A percentile compares a stretch with the other conserved stretches of the same genome.
These are phyloP conservation scores for Callipepla squamata DNA, from an alignment of 2,113 vertebrate species.

Conservation along the genomic window DNA sequence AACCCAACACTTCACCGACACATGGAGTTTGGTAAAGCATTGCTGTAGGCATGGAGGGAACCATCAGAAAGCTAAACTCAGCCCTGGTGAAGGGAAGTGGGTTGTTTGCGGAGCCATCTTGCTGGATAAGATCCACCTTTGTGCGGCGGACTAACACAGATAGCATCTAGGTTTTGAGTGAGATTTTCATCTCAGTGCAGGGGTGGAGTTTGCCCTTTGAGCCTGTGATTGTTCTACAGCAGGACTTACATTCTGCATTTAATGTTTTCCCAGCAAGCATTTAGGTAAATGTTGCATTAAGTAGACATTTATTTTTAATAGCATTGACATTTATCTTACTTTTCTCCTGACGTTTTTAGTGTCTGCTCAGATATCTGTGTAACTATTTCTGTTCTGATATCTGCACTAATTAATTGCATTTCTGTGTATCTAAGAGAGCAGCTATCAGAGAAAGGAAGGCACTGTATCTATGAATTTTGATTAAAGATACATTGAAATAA, in stretches of 20 bases:
- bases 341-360: constrained; percentile 46
- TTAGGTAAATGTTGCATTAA: constrained; percentile 40
- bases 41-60: constrained; percentile 3
- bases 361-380: not conserved
- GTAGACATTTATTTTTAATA: constrained; percentile 41
- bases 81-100: constrained; percentile 16
- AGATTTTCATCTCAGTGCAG: constrained; percentile 17
- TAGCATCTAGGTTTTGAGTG: constrained; percentile 23
- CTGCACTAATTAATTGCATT: constrained; percentile 44
- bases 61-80: not conserved
- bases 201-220: constrained; percentile 5
- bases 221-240: not conserved
- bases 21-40: constrained; percentile 19
- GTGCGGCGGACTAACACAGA: constrained; percentile 11
- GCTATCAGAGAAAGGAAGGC: constrained; percentile 36
- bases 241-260: constrained; percentile 31
- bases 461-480: constrained; percentile 9
- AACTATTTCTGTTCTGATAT: constrained; percentile 42
- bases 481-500: constrained; percentile 49
- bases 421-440: constrained; percentile 8
- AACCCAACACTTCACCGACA: not conserved
- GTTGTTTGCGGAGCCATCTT: constrained; percentile 14
- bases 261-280: constrained; percentile 39
- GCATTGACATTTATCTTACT: constrained; percentile 4
- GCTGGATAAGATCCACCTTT: constrained; percentile 60